phyloP scores from a whole-genome alignment of 2,797 vertebrate genomes.

The Coccyzus lansbergi region DNA sequence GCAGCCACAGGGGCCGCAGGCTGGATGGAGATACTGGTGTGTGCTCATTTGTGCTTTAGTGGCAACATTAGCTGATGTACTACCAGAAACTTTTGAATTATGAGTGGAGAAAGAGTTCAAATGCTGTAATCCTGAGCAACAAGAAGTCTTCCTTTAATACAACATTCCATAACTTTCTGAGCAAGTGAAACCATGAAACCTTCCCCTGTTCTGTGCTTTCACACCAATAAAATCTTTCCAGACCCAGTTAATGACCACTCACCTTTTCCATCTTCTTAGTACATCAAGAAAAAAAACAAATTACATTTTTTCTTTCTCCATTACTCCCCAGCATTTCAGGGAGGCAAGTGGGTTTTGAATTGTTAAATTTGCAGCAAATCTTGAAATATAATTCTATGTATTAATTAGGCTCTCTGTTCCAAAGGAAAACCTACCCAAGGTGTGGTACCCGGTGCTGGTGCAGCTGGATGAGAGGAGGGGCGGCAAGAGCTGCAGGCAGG shows the following conservation, averaged over 20 bases:
- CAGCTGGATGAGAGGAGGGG: background rate
- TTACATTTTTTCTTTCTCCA: background rate
- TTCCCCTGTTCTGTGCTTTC: background rate
- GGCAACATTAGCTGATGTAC: background rate
- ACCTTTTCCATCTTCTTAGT: background rate
- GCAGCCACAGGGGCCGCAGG: background rate
- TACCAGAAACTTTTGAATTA: background rate
- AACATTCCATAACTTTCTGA: background rate
- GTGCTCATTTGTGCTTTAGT: background rate
- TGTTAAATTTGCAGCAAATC: background rate
- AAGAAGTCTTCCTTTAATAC: background rate
- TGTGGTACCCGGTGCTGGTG: background rate
- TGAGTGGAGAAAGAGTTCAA: background rate
- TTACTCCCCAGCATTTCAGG: background rate
- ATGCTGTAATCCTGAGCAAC: accelerated
- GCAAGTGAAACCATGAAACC: background rate
- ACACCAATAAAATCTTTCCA: background rate
- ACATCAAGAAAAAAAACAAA: background rate
- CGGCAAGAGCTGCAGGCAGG: background rate
- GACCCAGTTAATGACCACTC: background rate
- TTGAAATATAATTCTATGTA: background rate
- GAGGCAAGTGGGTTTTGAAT: background rate
- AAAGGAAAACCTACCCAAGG: background rate
- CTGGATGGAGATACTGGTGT: accelerated
- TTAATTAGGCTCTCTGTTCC: background rate